phyloP scores from a whole-genome alignment of 1,140 invertebrate genomes.

The Yoshiicerus persimilis region DNA sequence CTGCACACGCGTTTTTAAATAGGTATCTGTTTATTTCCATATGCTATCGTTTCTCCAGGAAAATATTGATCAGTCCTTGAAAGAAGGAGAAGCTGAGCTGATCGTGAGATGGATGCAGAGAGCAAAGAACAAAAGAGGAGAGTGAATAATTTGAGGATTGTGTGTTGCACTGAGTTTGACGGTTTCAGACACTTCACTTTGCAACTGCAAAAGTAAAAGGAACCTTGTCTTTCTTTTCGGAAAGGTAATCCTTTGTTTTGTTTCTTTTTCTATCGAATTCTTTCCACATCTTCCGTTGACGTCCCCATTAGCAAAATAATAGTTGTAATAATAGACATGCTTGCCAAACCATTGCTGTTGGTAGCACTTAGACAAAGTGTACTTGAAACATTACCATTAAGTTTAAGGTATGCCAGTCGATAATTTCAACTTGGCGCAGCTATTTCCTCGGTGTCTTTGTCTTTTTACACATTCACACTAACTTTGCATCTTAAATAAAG shows the following conservation, averaged over 20 bases:
- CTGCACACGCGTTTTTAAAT: neutral
- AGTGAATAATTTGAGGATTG: neutral
- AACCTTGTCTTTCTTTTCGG: neutral
- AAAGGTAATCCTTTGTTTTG: neutral
- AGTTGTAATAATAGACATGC: neutral
- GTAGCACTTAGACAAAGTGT: no score
- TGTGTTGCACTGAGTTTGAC: neutral
- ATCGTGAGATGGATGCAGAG: neutral
- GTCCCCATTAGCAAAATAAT: neutral
- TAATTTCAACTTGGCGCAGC: no score
- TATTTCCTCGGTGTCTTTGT: no score
- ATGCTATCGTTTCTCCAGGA: neutral
- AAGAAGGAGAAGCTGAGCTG: neutral
- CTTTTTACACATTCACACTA: no score
- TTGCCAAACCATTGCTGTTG: no score
- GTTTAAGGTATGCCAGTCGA: no score
- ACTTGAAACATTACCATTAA: neutral
- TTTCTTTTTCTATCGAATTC: neutral
- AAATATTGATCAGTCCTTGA: neutral
- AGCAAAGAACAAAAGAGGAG: neutral
- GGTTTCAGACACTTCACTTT: neutral
- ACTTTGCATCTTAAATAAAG: no score
- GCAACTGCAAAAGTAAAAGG: neutral
- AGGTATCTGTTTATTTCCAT: neutral
- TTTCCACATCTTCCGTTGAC: neutral